Conservation (phyloP, 1,140 invertebrate species). For the Caerostris extrusa region DNA sequence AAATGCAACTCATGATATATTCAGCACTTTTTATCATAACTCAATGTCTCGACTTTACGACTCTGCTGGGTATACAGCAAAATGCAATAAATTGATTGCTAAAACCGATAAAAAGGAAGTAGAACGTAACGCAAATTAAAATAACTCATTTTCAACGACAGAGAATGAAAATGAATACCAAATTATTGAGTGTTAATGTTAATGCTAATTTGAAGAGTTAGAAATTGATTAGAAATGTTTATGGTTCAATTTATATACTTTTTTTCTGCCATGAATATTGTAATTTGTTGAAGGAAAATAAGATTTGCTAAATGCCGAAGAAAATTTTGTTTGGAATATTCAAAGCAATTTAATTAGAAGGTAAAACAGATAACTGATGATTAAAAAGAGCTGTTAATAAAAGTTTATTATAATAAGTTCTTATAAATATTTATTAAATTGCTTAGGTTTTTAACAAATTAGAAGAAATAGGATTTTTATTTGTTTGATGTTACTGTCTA, state of each 20-base stretch:
- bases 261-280: too few relatives aligned
- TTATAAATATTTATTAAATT: too few relatives aligned
- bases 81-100: slow-evolving; percentile 54
- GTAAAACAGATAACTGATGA: too few relatives aligned
- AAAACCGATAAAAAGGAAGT: slow-evolving; percentile 24
- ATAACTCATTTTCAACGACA: not conserved
- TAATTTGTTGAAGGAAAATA: too few relatives aligned
- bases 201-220: not conserved
- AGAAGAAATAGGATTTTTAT: too few relatives aligned
- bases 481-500: too few relatives aligned
- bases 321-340: too few relatives aligned
- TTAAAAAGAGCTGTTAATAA: too few relatives aligned
- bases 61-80: slow-evolving; percentile 49
- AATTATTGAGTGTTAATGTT: slow-evolving; percentile 12
- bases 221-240: slow-evolving; percentile 10
- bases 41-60: slow-evolving; percentile 40
- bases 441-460: too few relatives aligned
- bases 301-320: too few relatives aligned
- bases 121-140: not conserved
- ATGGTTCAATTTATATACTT: not conserved
- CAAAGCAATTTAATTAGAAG: too few relatives aligned
- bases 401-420: too few relatives aligned
- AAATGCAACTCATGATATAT: slow-evolving; percentile 46
- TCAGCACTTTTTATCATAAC: slow-evolving; percentile 54
- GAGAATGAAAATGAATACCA: not conserved